Evolutionary conservation across 2,888 invertebrate genomes (phyloP), one percentile per base, ranked within the genome.

Genomic region (Formica aserva): DNA sequence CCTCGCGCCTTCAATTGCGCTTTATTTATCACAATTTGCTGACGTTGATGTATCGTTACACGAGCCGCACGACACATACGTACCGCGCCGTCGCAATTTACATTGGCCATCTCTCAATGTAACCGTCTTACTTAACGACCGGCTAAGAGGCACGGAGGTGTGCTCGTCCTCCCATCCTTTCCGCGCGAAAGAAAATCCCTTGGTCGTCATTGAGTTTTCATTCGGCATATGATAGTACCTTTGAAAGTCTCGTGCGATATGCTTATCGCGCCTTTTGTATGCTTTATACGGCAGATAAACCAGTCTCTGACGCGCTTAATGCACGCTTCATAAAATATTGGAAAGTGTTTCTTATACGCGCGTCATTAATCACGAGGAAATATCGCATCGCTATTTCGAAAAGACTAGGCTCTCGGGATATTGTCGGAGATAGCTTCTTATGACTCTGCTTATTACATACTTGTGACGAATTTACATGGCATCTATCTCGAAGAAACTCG

Each of bases 11-110:
- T 92, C 92, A 93, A 94, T 94, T 93, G 93, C 92, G 92, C 93
- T 93, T 94, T 94, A 94, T 94, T 93, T 94, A 94, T 94, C 93
- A 94, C 93, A 93, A 93, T 94, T 94, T 93, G 91, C 91, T 91
- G 94, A 93, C 94, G 90, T 93, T 94, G 94, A 94, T 94, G 92
- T 92, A 93, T 94, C 92, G 92, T 89, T 92, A 92, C 93, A 92
- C 83, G 78, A 90, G 82, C 88, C 89, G 85, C 90, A 91, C 92
- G 91, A 92, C 92, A 91, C 87, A 92, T 90, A 90, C 88, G 92
- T 91, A 90, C 90, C 78, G 92, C 91, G 92, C 93, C 94, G 93
- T 92, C 92, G 92, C 93, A 93, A 94, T 94, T 94, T 93, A 93
- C 93, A 94, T 93, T 92, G 92, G 91, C 91, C 92, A 93, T 93